Conservation (phyloP, 2,113 vertebrate genomes). For the Chloroceryle aenea region DNA sequence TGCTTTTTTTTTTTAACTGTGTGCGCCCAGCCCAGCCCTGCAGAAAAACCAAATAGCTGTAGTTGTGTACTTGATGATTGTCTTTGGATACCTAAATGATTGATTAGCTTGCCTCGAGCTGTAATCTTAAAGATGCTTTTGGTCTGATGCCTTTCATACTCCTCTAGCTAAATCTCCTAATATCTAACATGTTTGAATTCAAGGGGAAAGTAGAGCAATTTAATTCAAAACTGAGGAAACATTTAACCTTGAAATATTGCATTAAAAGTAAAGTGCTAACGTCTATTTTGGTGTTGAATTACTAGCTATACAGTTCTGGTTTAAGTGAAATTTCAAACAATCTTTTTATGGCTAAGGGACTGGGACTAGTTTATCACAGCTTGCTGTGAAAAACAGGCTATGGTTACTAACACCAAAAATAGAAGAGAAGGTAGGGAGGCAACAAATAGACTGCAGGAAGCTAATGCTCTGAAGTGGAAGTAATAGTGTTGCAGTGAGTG, state of each 20-base stretch:
- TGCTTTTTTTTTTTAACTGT: not conserved
- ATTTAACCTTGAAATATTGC: not conserved
- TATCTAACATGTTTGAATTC: not conserved
- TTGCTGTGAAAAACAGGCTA: not conserved
- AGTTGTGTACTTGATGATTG: not conserved
- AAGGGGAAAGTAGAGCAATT: not conserved
- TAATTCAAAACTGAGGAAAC: not conserved
- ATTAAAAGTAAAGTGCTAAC: not conserved
- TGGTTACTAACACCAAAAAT: not conserved
- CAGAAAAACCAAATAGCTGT: not conserved
- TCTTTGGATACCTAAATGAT: not conserved
- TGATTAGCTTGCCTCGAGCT: not conserved
- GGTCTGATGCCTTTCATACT: not conserved
- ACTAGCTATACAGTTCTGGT: not conserved
- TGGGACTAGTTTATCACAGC: not conserved
- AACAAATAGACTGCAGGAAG: not conserved
- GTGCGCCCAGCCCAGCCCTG: not conserved
- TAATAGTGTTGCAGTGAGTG: not conserved
- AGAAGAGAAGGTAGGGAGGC: not conserved
- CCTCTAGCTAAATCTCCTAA: not conserved
- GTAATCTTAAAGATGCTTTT: not conserved
- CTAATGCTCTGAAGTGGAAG: not conserved
- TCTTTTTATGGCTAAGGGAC: not conserved
- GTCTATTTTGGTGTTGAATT: not conserved
- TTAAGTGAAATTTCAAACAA: not conserved